Percentiles rank a stretch among this genome's conserved stretches.
phyloP scores from a whole-genome alignment of 2,888 invertebrate species.

The Megalurothrips usitatus region DNA sequence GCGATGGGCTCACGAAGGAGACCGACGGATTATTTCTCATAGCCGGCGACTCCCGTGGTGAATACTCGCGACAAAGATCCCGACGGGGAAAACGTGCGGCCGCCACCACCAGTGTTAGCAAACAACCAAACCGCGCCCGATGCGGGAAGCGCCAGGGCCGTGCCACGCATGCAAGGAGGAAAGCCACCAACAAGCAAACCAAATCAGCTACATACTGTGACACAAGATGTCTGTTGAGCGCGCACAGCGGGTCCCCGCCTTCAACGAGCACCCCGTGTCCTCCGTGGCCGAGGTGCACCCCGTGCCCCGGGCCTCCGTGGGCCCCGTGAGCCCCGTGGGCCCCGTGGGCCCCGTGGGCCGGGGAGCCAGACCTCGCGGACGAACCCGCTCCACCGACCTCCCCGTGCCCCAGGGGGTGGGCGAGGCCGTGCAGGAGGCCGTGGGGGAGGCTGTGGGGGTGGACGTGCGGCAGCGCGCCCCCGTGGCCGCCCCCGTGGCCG shows the following conservation, averaged over 20 bases:
- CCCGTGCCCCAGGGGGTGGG: constrained; percentile 4
- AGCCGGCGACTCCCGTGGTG: too few species aligned
- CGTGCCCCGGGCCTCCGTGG: not conserved
- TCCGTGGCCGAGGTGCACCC: not conserved
- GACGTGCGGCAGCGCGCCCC: not conserved
- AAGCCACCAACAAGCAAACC: too few species aligned
- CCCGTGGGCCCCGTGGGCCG: not conserved
- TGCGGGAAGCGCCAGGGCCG: too few species aligned
- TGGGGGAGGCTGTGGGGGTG: not conserved
- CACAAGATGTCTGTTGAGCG: constrained; percentile 1
- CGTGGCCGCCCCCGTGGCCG: not conserved
- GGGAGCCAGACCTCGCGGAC: not conserved
- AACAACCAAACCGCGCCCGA: too few species aligned
- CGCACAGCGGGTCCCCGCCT: not conserved
- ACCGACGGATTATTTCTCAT: too few species aligned
- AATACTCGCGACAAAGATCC: too few species aligned
- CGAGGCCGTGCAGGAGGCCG: constrained; percentile 5
- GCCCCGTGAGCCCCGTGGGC: not conserved
- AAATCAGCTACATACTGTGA: constrained; percentile 11
- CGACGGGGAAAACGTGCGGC: too few species aligned
- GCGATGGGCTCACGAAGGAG: too few species aligned
- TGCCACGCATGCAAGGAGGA: too few species aligned
- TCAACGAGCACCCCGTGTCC: not conserved
- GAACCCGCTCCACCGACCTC: not conserved
- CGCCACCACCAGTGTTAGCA: too few species aligned